These are phyloP conservation scores for Lottia scabra DNA, from an alignment of 2,888 invertebrate genomes.

Conservation along the genomic window DNA sequence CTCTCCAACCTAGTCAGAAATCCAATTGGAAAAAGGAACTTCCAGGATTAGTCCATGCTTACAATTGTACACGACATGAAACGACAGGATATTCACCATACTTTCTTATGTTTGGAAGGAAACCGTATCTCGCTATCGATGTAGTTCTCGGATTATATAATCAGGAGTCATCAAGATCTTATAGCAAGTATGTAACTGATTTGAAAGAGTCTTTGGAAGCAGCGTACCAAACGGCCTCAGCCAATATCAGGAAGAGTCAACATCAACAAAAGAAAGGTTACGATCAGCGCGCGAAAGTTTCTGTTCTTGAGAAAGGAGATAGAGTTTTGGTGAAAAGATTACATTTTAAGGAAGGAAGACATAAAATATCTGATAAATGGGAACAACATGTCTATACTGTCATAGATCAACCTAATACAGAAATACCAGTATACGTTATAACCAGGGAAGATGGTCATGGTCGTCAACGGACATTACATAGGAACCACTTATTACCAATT, in stretches of 20 bases:
- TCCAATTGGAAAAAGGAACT: slow-evolving; percentile 29
- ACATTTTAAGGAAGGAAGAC: neutral
- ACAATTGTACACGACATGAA: slow-evolving; percentile 26
- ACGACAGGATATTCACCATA: slow-evolving; percentile 28
- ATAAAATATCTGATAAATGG: slow-evolving; percentile 8
- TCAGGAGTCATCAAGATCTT: neutral
- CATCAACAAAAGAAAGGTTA: neutral
- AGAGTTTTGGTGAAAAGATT: neutral
- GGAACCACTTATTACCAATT: neutral
- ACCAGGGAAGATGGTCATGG: no score
- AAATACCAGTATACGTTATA: no score
- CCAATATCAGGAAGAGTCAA: no score
- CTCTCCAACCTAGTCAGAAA: slow-evolving; percentile 23
- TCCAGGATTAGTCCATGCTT: slow-evolving; percentile 19
- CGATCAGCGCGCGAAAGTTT: neutral
- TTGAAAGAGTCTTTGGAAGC: neutral
- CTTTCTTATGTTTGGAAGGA: slow-evolving; percentile 28
- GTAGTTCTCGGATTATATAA: slow-evolving; percentile 11
- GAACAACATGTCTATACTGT: neutral
- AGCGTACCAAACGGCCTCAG: neutral
- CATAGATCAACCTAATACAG: neutral
- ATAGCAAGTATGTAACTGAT: neutral
- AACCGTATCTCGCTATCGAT: slow-evolving; percentile 29
- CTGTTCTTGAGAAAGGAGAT: neutral
- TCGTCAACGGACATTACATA: neutral